Conservation (phyloP, 1,140 invertebrate genomes). For the Sinonovacula constricta region DNA sequence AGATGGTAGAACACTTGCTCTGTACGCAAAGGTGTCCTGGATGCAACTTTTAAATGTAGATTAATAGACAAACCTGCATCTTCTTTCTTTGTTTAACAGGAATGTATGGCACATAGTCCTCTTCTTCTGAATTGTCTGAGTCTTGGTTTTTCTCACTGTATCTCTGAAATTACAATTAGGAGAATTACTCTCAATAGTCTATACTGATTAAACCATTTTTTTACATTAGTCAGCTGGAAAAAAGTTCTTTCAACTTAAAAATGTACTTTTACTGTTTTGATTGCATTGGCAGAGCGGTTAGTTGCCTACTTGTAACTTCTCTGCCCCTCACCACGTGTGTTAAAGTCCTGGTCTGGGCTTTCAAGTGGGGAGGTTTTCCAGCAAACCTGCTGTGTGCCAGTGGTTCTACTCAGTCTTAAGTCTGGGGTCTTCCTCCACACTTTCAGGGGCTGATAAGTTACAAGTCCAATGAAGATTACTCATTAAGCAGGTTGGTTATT, state of each 20-base stretch:
- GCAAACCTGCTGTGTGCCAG: too few relatives aligned
- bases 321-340: too few relatives aligned
- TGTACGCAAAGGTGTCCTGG: neutral
- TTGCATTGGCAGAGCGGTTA: neutral
- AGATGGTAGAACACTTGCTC: neutral
- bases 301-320: too few relatives aligned
- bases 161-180: neutral
- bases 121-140: slow-evolving; percentile 57
- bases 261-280: neutral
- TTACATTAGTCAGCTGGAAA: neutral
- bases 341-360: neutral
- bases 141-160: slow-evolving; percentile 23
- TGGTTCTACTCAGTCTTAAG: too few relatives aligned
- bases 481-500: neutral
- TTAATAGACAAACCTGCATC: slow-evolving; percentile 72
- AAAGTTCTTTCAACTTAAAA: neutral
- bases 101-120: slow-evolving; percentile 92
- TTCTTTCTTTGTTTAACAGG: slow-evolving; percentile 79
- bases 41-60: slow-evolving; percentile 55
- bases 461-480: too few relatives aligned
- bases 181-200: neutral
- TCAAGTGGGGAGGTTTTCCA: too few relatives aligned
- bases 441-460: neutral
- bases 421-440: too few relatives aligned
- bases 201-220: neutral